Evolutionary conservation across 2,888 invertebrate species (phyloP), one percentile per base, ranked within the genome.

Genomic region (Cryptocephalus primarius): DNA sequence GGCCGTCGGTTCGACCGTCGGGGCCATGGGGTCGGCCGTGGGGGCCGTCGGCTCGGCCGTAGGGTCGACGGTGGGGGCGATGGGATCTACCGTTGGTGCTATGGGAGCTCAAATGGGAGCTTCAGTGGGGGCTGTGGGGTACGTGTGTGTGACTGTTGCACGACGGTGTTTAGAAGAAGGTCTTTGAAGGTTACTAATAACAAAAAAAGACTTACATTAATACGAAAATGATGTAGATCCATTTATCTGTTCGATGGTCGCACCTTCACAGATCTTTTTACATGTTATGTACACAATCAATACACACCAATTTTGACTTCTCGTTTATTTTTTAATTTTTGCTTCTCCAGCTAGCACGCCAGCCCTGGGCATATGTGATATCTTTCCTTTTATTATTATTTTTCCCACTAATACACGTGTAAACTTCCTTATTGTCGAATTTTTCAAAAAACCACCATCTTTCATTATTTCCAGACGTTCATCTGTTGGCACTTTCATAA

Each of bases 401-500:
- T 22, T 6, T 6, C 22, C 22, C 22, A 22, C 22, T 22, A 22
- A 22, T 6, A 22, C 22, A 22, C 22, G 22, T 22, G 22, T 22
- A 6, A 22, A 22, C 3, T 22, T 22, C 22, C 22, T 22, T 22
- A 22, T 22, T 22, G 22, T 2, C 22, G n/a, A 22, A 22, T 22
- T 22, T 4, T 22, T 22, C 22, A 22, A 22, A n/a, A n/a, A 22
- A 22, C 22, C 22, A 22, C 22, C 22, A 2, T 22, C 22, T 22
- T 6, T 22, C 22, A 6, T 12, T 43, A 33, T 41, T 53, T 50
- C 41, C 75, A 88, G 89, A 70, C 83, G 89, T 61, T 88, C 89
- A 55, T 89, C 89, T 44, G 82, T 89, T 62, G 88, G 89, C 56
- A 87, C 88, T 32, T 88, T 88, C 70, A 88, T 88, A 62, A 80